Evolutionary conservation across 2,888 invertebrate species (phyloP), one percentile per base, ranked within the genome.

Genomic region (Caenorhabditis sp.): DNA sequence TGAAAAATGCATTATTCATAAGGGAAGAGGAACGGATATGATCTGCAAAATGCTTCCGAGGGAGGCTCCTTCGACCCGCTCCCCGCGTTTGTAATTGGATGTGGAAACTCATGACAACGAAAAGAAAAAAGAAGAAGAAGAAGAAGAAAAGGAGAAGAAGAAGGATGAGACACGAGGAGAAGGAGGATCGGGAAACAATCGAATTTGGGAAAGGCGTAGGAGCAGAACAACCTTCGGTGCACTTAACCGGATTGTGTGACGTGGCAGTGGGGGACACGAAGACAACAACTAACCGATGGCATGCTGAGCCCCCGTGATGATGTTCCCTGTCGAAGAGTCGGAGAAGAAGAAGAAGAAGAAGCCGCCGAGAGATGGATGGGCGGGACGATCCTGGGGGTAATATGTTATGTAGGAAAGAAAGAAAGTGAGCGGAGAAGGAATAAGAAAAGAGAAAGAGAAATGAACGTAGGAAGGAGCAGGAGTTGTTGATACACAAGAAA

Each of bases 241-340:
- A 72, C 64, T 72, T 60, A 74, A 74, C 67, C 67, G 53, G 67
- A 76, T 76, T 24, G 47, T 56, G 64, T 76, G 74, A 74, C 74
- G 74, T 74, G 74, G 74, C 65, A 65, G 15, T 24, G 9, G 11
- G 40, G 6, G 6, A 13, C 40, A 40, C 32, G 32, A n/a, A 40
- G 18, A 61, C 56, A 67, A 67, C 56, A 74, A 76, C 68, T 69
- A 68, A 78, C 68, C 69, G 77, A 78, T 32, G 69, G 32, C 65
- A 64, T 77, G 11, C 60, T 56, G 37, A 20, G 32, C 4, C 32
- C 32, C 28, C 9, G 28, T 40, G 62, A 51, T 62, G 68, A 64
- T 61, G 61, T 68, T 56, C 53, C 40, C 47, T n/a, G n/a, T n/a
- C n/a, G n/a, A n/a, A 11, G 60, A 56, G 64, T 53, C 47, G 50